A percentile compares a stretch with the other conserved stretches of the same genome.
These are phyloP conservation scores for Hyaena hyaena DNA, from an alignment of 2,113 vertebrate genomes.

Conservation along the genomic window DNA sequence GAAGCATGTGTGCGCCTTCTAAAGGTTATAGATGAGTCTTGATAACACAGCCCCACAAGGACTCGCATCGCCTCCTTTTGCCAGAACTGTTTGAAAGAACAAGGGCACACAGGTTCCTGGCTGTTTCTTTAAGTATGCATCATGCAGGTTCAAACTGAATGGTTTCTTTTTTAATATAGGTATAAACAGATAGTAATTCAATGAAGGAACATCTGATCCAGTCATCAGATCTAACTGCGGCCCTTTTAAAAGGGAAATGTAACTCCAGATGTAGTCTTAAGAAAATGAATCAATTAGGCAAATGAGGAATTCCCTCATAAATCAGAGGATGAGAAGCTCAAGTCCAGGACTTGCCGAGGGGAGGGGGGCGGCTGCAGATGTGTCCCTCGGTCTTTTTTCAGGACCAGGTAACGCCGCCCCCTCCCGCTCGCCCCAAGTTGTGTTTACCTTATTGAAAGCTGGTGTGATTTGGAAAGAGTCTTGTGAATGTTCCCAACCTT, in stretches of 20 bases:
- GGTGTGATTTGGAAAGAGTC: conserved; percentile 84
- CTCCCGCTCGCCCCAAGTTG: conserved; percentile 69
- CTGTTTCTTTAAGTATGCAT: rapidly evolving
- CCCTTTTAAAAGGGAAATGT: conserved; percentile 84
- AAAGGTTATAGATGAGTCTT: background rate
- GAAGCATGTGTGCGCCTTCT: background rate
- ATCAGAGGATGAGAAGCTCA: conserved; percentile 68
- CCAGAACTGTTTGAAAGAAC: background rate
- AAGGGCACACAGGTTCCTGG: background rate
- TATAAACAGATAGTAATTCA: conserved; percentile 68
- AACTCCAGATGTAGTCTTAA: conserved; percentile 86
- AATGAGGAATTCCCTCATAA: conserved; percentile 83
- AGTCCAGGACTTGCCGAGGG: conserved; percentile 57
- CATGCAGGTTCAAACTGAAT: background rate
- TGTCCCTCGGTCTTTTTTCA: rapidly evolving
- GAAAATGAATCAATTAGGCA: conserved; percentile 87
- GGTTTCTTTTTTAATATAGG: conserved; percentile 13
- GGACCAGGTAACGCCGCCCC: conserved; percentile 52
- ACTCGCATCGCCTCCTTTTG: background rate
- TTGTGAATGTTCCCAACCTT: conserved; percentile 82
- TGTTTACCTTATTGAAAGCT: conserved; percentile 82
- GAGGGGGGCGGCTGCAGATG: background rate
- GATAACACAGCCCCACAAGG: background rate
- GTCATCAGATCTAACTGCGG: conserved; percentile 81
- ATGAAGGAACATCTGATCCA: conserved; percentile 83